These are phyloP conservation scores for Enteromius unitaeniatus DNA, from an alignment of 2,797 vertebrate species.

Conservation along the genomic window DNA sequence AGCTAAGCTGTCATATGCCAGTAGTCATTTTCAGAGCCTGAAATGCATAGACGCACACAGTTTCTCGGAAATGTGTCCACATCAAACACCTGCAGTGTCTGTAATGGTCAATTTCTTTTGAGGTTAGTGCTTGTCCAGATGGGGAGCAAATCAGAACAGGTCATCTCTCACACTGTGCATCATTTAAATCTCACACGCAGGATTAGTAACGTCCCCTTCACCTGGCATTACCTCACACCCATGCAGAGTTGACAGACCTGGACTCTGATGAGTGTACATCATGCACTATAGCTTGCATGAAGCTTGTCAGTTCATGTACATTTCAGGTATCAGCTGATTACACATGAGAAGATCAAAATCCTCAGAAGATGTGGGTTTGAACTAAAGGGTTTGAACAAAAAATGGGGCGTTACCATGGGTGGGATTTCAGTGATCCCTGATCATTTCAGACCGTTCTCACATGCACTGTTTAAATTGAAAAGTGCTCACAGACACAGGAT, in stretches of 20 bases:
- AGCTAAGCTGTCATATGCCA: not conserved
- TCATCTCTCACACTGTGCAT: slow-evolving; percentile 26
- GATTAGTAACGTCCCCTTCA: slow-evolving; percentile 16
- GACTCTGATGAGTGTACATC: not conserved
- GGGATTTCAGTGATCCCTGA: not conserved
- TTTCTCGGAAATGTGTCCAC: not conserved
- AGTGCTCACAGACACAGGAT: not conserved
- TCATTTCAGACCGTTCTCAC: not conserved
- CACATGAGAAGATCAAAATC: slow-evolving; percentile 6
- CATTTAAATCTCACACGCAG: slow-evolving; percentile 36
- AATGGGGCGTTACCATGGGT: not conserved
- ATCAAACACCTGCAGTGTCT: not conserved
- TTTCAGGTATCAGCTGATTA: not conserved
- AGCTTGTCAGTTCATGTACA: slow-evolving; percentile 3
- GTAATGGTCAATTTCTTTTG: slow-evolving; percentile 28
- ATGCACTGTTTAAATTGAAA: not conserved
- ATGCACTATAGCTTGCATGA: not conserved
- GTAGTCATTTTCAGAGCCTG: slow-evolving; percentile 13
- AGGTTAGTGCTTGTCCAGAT: slow-evolving; percentile 7
- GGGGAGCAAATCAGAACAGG: slow-evolving; percentile 28
- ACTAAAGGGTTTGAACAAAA: too few relatives aligned
- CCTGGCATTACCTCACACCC: slow-evolving; percentile 18
- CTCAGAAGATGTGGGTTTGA: slow-evolving; percentile 2
- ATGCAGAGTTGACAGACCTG: not conserved
- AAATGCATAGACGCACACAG: not conserved